Base-by-base conservation (phyloP, 2,113 vertebrate species). In the Arvicanthis niloticus region DNA sequence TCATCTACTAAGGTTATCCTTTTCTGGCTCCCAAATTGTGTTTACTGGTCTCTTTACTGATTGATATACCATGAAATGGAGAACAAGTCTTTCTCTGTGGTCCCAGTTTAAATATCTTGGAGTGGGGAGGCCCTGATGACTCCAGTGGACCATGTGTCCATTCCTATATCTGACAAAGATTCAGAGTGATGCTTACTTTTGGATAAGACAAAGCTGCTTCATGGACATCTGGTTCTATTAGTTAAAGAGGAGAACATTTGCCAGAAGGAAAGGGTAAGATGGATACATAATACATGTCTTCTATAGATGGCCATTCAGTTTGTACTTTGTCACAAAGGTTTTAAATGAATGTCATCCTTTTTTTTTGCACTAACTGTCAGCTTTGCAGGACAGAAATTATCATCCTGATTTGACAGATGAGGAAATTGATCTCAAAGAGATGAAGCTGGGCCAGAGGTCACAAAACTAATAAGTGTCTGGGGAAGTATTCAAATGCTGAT, bases 401-500 rank as follows among this genome's bases (percentile, higher is more conserved):
- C 48, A 90, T 82, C 80, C 31, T 73, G 37, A 45, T n/a, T 86
- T 94, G 89, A 97, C 58, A 95, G 96, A 90, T 72, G 94, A 96
- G 89, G 56, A 95, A 95, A 89, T 45, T 48, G 22, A 62, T 22
- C 70, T 85, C 75, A 12, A 91, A 67, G 58, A 86, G 45, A 56
- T 76, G 68, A 73, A 56, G 70, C 72, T 42, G 22, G 91, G 24
- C 37, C 58, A 73, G 48, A 88, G 95, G 92, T 92, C 58, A 40
- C 10, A 17, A 0, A 22, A n/a, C 40, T 37, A 58, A 37, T 80
- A 72, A 95, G 37, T 42, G 29, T 3, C 76, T 1, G 24, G 78
- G 51, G 88, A 68, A 70, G 78, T 70, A 95, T 89, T 93, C 78
- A 91, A 73, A 93, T 84, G 89, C 70, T 81, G 78, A 70, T 84